phyloP scores from a whole-genome alignment of 2,888 invertebrate species.

The Drosophila buzzatii region DNA sequence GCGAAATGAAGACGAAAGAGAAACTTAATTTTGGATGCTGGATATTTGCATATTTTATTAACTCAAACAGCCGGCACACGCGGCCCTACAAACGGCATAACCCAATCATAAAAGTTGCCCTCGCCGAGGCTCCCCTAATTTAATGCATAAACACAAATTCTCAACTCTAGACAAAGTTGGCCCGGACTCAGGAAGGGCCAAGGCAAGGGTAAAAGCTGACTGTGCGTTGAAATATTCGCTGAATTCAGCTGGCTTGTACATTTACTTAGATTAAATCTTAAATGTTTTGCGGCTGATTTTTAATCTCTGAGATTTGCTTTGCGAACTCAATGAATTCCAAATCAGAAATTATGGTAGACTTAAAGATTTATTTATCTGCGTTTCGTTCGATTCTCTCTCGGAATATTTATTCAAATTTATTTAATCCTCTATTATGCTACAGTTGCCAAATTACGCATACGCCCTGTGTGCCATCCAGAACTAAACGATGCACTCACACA shows the following conservation, averaged over 20 bases:
- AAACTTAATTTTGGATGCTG: slow-evolving; percentile 73
- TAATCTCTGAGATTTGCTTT: slow-evolving; percentile 27
- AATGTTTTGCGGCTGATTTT: slow-evolving; percentile 40
- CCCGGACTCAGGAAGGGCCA: slow-evolving; percentile 4
- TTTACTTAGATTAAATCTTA: slow-evolving; percentile 72
- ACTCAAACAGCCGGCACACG: slow-evolving; percentile 72
- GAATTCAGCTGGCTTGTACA: slow-evolving; percentile 33
- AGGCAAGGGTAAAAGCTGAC: slow-evolving; percentile 21
- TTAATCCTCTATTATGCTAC: not conserved
- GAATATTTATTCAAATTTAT: not conserved
- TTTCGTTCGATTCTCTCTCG: not conserved
- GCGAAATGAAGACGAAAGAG: slow-evolving; percentile 41
- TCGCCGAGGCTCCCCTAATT: slow-evolving; percentile 59
- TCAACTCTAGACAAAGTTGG: slow-evolving; percentile 59
- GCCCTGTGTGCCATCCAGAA: slow-evolving; percentile 16
- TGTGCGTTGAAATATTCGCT: slow-evolving; percentile 33
- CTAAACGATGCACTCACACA: slow-evolving; percentile 36
- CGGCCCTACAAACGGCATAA: slow-evolving; percentile 57
- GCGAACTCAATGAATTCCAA: not conserved
- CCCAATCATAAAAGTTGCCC: slow-evolving; percentile 76
- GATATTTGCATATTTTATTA: slow-evolving; percentile 78
- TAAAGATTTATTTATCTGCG: not conserved
- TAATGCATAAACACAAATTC: slow-evolving; percentile 76
- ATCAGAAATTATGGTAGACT: not conserved
- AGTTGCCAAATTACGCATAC: slow-evolving; percentile 35